Base-by-base conservation (phyloP, 2,113 vertebrate species). In the Sakesphorus luctuosus region DNA sequence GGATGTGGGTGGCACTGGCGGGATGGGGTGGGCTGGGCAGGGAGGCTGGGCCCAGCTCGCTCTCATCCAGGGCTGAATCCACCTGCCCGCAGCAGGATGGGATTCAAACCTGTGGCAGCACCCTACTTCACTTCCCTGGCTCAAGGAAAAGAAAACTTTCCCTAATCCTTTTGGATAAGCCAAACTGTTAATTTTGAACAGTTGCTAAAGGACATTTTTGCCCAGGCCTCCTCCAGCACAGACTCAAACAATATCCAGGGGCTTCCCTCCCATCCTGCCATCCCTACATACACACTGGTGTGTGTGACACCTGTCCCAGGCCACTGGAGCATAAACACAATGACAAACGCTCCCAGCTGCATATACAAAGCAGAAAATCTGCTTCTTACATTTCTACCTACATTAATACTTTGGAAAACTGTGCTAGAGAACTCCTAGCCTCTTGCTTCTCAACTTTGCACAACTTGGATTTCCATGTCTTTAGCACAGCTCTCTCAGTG, bases 401-500 rank as follows among this genome's bases (percentile, higher is more conserved):
- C 4, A 1, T 33, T 35, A 38, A 26, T 29, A 11, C 3, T 1
- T n/a, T 19, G 4, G 50, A 62, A 89, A 93, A 43, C 13, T 5
- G 13, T 13, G 8, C 49, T 43, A 55, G 63, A 46, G 46, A 72
- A 50, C 20, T 21, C 53, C 53, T 5, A 4, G 5, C 47, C 29
- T 61, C 50, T 26, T 25, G 49, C 35, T 56, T 23, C 33, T 17
- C 0, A 0, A 12, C 40, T 7, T 38, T 3, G 26, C 49, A 18
- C 31, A 56, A 26, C 44, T 50, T 23, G 53, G 7, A 14, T 46
- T 80, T 46, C 72, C 53, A 9, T 5, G 13, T 19, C 44, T 25
- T 15, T n/a, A 4, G 3, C 2, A 0, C 19, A 25, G 43, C 38
- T 44, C 16, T 47, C n/a, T 28, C 0, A 0, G 16, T 2, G n/a